These are phyloP conservation scores for Phenganax subtilis DNA, from an alignment of 92 coral and sea anemone species.

Conservation along the genomic window DNA sequence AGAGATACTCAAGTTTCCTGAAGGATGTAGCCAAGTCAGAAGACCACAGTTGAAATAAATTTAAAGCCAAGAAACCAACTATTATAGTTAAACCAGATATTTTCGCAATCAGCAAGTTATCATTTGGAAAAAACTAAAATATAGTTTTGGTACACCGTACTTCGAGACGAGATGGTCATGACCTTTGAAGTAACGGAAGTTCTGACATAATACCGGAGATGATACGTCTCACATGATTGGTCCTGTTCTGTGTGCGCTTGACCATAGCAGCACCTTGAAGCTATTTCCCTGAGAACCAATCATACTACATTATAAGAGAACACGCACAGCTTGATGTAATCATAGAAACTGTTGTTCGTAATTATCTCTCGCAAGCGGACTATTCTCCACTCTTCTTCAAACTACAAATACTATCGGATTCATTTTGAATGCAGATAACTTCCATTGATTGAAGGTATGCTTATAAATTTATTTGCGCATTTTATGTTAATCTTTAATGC, in stretches of 20 bases:
- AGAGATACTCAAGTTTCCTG: background rate
- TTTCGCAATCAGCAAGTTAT: too few species aligned
- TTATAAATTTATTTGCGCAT: conserved; percentile 8
- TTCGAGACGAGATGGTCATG: background rate
- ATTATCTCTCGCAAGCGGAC: conserved; percentile 5
- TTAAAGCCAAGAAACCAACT: too few species aligned
- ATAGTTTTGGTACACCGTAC: too few species aligned
- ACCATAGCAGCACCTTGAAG: conserved; percentile 33
- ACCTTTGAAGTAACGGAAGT: conserved; percentile 21
- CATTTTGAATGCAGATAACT: background rate
- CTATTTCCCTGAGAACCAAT: conserved; percentile 25
- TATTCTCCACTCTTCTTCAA: background rate
- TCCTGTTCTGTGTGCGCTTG: conserved; percentile 26
- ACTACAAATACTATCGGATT: background rate
- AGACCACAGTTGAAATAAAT: background rate
- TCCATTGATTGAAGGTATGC: conserved; percentile 17
- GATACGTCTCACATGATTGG: conserved; percentile 37
- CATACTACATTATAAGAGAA: conserved; percentile 22
- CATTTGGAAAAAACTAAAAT: too few species aligned
- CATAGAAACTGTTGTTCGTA: conserved; percentile 1
- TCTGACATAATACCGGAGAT: conserved; percentile 25
- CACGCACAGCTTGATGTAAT: conserved; percentile 30
- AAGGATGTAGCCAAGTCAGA: background rate
- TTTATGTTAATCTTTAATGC: conserved; percentile 7
- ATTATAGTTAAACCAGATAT: too few species aligned